These are phyloP conservation scores for Aphrocallistes beatrix DNA, from an alignment of 37 sponge, comb jelly and placozoan genomes.

Conservation along the genomic window DNA sequence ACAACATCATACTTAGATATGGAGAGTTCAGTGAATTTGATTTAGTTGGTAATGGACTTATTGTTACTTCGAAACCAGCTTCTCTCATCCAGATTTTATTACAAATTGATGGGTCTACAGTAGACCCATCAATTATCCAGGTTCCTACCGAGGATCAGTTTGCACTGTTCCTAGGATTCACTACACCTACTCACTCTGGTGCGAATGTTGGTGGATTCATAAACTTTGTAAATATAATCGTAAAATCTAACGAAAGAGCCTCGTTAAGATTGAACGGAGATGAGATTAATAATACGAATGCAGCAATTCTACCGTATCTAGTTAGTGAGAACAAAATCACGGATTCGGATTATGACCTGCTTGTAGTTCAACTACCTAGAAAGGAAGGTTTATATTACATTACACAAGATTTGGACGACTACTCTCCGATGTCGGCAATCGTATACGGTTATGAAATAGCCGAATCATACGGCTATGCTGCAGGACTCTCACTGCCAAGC, in stretches of 20 bases:
- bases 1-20: not conserved
- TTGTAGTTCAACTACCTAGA: not conserved
- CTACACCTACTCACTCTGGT: not conserved
- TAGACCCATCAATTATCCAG: not conserved
- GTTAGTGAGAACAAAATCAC: not conserved
- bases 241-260: not conserved
- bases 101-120: not conserved
- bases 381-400: not conserved
- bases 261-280: not conserved
- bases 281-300: not conserved
- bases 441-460: not conserved
- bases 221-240: slow-evolving; percentile 11
- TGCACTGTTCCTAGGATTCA: not conserved
- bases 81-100: not conserved
- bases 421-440: not conserved
- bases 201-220: not conserved
- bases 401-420: not conserved
- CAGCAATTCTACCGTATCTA: not conserved
- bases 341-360: not conserved
- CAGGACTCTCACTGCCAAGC: not conserved
- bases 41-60: not conserved
- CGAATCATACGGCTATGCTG: slow-evolving; percentile 1
- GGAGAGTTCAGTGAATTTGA: not conserved
- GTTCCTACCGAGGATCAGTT: slow-evolving; percentile 19
- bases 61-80: not conserved